Percentiles rank a stretch among this genome's conserved stretches.
These are phyloP conservation scores for Characodon lateralis DNA, from an alignment of 2,797 vertebrate species.

Conservation along the genomic window DNA sequence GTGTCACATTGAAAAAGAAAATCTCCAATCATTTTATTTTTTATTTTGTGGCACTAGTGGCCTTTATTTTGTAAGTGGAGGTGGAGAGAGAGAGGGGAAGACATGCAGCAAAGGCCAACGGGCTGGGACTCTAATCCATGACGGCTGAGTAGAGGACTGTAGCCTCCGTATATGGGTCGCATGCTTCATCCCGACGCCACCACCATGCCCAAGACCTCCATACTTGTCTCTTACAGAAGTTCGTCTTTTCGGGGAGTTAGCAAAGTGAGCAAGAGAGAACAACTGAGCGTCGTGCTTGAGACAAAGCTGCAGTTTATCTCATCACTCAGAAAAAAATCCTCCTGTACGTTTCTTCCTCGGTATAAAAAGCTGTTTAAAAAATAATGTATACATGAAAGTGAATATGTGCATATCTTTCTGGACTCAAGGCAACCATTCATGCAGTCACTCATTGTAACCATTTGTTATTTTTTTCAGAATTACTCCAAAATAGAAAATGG, in stretches of 20 bases:
- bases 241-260: conserved; percentile 5
- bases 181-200: too few species aligned
- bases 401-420: conserved; percentile 9
- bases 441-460: not conserved
- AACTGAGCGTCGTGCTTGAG: not conserved
- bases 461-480: conserved; percentile 20
- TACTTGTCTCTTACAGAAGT: conserved; percentile 18
- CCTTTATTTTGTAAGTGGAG: too few species aligned
- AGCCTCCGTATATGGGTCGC: too few species aligned
- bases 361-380: conserved; percentile 5
- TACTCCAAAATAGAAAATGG: conserved; percentile 15
- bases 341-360: not conserved
- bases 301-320: not conserved
- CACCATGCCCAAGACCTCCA: too few species aligned
- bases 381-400: conserved; percentile 6
- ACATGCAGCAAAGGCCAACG: too few species aligned
- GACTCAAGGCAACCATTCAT: conserved; percentile 4
- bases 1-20: conserved; percentile 37
- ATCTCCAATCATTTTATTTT: not conserved
- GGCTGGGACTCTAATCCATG: too few species aligned
- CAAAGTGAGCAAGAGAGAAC: conserved; percentile 15
- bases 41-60: too few species aligned
- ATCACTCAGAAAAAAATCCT: not conserved
- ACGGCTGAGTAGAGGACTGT: too few species aligned
- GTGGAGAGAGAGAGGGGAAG: too few species aligned